These are phyloP conservation scores for Pampus argenteus DNA, from an alignment of 2,797 vertebrate genomes.

Conservation along the genomic window DNA sequence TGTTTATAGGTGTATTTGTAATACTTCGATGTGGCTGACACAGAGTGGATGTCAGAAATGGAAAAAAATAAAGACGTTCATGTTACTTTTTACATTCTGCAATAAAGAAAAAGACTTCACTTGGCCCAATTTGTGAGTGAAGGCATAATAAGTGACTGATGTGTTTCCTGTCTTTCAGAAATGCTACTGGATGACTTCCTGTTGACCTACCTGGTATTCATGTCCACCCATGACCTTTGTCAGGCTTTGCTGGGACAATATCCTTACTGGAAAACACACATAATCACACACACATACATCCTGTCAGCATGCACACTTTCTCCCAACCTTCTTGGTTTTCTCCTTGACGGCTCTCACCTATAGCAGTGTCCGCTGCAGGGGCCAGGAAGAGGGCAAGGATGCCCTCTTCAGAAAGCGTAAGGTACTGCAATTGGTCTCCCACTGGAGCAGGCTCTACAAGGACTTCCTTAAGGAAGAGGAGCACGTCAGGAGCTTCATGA, in stretches of 20 bases:
- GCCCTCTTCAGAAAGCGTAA: slow-evolving; percentile 95
- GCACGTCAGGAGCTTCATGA: slow-evolving; percentile 95
- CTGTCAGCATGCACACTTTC: slow-evolving; percentile 5
- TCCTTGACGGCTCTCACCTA: slow-evolving; percentile 88
- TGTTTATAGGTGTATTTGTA: not conserved
- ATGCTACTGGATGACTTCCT: slow-evolving; percentile 97
- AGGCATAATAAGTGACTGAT: slow-evolving; percentile 5
- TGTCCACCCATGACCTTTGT: slow-evolving; percentile 96
- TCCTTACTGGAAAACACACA: slow-evolving; percentile 82
- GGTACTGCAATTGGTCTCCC: slow-evolving; percentile 94
- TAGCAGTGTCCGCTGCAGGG: slow-evolving; percentile 92
- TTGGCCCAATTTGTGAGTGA: not conserved
- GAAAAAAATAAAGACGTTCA: not conserved
- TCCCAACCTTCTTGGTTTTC: slow-evolving; percentile 6
- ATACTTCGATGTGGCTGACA: not conserved
- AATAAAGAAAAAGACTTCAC: not conserved
- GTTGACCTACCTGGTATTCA: slow-evolving; percentile 97
- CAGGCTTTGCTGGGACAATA: slow-evolving; percentile 98
- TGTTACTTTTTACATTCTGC: not conserved
- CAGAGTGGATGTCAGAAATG: not conserved
- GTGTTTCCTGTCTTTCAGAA: slow-evolving; percentile 85
- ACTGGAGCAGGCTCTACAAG: slow-evolving; percentile 96
- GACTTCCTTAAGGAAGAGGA: slow-evolving; percentile 96
- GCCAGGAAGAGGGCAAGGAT: slow-evolving; percentile 93
- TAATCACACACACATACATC: not conserved